Conservation (phyloP, 2,888 invertebrate genomes). For the Ptychoptera contaminata region DNA sequence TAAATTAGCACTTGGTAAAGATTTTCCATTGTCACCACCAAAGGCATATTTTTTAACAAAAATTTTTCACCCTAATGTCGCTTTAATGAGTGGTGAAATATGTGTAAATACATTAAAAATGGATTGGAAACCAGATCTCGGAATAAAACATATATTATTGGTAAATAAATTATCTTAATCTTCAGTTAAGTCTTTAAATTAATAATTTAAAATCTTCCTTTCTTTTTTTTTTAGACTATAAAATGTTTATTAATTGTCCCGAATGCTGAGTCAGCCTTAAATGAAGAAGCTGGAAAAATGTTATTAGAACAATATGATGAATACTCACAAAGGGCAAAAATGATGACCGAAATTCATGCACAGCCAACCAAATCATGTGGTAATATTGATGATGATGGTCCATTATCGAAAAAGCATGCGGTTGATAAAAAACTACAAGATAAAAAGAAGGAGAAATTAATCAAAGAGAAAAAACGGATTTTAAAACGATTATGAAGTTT, state of each 20-base stretch:
- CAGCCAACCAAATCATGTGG: constrained; percentile 35
- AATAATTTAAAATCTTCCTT: not conserved
- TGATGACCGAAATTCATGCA: constrained; percentile 87
- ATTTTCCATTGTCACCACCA: constrained; percentile 83
- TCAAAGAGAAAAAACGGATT: constrained; percentile 73
- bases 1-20: constrained; percentile 78
- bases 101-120: constrained; percentile 93
- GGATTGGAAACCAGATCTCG: constrained; percentile 93
- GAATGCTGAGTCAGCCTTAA: constrained; percentile 92
- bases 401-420: constrained; percentile 73
- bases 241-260: constrained; percentile 93
- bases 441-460: constrained; percentile 46
- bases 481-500: constrained; percentile 63
- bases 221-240: constrained; percentile 47
- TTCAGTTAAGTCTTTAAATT: not conserved
- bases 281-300: constrained; percentile 92
- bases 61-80: constrained; percentile 95
- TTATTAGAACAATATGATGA: constrained; percentile 84
- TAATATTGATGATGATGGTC: constrained; percentile 37
- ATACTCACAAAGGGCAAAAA: constrained; percentile 73
- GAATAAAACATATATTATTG: constrained; percentile 84
- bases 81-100: constrained; percentile 74
- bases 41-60: constrained; percentile 87
- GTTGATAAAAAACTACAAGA: constrained; percentile 61
- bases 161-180: constrained; percentile 32